These are phyloP conservation scores for Fopius arisanus DNA, from an alignment of 1,140 invertebrate genomes.

Conservation along the genomic window DNA sequence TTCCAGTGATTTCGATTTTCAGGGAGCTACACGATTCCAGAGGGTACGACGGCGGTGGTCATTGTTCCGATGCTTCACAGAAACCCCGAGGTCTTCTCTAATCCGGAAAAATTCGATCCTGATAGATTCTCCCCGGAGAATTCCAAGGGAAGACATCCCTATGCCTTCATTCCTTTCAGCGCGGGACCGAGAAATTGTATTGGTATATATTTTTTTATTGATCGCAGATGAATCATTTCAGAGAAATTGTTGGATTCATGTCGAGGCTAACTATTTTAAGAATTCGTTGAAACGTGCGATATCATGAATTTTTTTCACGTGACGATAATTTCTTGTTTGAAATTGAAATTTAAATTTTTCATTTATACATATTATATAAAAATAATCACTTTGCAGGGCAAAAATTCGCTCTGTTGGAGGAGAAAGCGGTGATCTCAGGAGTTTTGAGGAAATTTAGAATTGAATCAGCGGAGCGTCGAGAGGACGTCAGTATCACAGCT, in stretches of 20 bases:
- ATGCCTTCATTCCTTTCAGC: slow-evolving; percentile 74
- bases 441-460: slow-evolving; percentile 73
- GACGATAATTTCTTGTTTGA: too few species aligned
- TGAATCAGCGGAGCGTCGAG: slow-evolving; percentile 59
- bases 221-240: background rate
- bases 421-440: slow-evolving; percentile 74
- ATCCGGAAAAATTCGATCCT: slow-evolving; percentile 32
- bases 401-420: slow-evolving; percentile 82
- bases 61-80: slow-evolving; percentile 61
- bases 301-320: too few species aligned
- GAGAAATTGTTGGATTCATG: background rate
- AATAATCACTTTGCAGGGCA: slow-evolving; percentile 65
- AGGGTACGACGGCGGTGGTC: slow-evolving; percentile 41
- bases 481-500: slow-evolving; percentile 65
- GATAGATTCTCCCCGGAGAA: slow-evolving; percentile 68
- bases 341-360: slow-evolving; percentile 31
- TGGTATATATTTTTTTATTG: slow-evolving; percentile 54
- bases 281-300: too few species aligned
- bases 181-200: slow-evolving; percentile 79
- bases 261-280: too few species aligned
- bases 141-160: slow-evolving; percentile 64
- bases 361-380: background rate
- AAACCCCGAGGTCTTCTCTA: slow-evolving; percentile 60
- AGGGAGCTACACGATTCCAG: slow-evolving; percentile 27
- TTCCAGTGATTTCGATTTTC: background rate